Evolutionary conservation across 2,113 vertebrate species (phyloP).

Genomic region (Danio rerio): GRCz12tu NC_133177.1:41472001-41472500

Average conservation of each 20-base stretch:
- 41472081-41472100: neutral
- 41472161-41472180: too few relatives aligned
- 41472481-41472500: neutral
- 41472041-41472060: neutral
- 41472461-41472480: neutral
- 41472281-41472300: neutral
- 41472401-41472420: neutral
- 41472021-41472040: neutral
- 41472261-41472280: neutral
- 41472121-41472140: neutral
- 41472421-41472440: neutral
- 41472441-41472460: neutral
- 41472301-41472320: neutral
- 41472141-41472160: neutral
- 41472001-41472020: neutral
- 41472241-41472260: neutral
- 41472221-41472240: neutral
- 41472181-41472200: neutral
- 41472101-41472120: neutral
- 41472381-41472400: neutral
- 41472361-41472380: neutral
- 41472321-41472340: conserved; percentile 14
- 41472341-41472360: neutral
- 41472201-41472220: neutral
- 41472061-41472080: neutral